Percentiles rank a stretch among this genome's conserved stretches.
Evolutionary conservation across 2,113 vertebrate genomes (phyloP).

Genomic region (Trochalopteron elliotii): DNA sequence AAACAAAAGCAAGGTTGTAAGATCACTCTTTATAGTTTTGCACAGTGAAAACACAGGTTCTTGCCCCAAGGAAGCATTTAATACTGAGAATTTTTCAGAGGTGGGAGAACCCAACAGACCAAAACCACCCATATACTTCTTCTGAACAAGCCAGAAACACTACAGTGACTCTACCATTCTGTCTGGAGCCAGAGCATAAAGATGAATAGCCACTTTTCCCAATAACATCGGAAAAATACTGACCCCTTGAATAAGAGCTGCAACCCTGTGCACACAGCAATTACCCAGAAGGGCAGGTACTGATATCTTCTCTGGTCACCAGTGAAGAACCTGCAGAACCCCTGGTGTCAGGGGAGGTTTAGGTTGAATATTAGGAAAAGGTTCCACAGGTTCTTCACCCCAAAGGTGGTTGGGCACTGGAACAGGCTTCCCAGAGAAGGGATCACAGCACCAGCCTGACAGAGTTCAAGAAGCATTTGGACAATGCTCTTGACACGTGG

Average conservation of each 20-base stretch:
- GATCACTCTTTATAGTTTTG: neutral
- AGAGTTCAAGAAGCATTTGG: neutral
- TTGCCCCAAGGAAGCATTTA: neutral
- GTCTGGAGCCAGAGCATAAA: neutral
- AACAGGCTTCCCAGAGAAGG: neutral
- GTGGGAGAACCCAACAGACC: neutral
- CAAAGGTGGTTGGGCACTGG: neutral
- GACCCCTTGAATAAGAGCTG: neutral
- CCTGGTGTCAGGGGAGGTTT: neutral
- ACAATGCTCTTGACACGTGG: rapidly evolving
- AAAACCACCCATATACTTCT: neutral
- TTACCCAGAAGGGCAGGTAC: neutral
- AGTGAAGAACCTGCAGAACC: neutral
- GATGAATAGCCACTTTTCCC: neutral
- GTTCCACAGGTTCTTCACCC: neutral
- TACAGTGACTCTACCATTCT: neutral
- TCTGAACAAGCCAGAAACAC: neutral
- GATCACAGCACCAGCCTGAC: neutral
- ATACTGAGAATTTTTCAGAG: neutral
- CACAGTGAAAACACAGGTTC: neutral
- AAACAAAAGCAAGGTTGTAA: neutral
- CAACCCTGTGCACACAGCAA: neutral
- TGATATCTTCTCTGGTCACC: neutral
- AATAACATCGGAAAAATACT: neutral
- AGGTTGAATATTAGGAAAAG: neutral